These are phyloP conservation scores for Druon quercuslanigerum DNA, from an alignment of 1,140 invertebrate species.

Conservation along the genomic window DNA sequence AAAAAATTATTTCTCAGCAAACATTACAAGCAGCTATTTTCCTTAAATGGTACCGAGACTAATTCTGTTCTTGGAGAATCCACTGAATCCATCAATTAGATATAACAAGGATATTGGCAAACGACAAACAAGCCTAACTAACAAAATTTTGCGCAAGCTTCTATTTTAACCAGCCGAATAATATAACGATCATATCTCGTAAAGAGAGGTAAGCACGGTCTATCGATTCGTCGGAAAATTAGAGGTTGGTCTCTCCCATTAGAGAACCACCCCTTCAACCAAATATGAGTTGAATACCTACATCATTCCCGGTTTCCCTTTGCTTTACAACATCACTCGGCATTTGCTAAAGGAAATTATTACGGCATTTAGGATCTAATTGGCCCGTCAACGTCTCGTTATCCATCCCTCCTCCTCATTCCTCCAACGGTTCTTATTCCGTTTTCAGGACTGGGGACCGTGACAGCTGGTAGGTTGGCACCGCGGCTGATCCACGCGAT, in stretches of 20 bases:
- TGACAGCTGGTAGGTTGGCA: slow-evolving; percentile 53
- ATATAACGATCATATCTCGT: slow-evolving; percentile 14
- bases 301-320: slow-evolving; percentile 35
- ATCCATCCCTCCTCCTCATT: slow-evolving; percentile 44
- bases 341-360: slow-evolving; percentile 51
- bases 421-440: slow-evolving; percentile 49
- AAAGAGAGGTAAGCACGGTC: slow-evolving; percentile 24
- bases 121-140: background rate
- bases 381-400: slow-evolving; percentile 63
- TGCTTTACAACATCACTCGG: slow-evolving; percentile 42
- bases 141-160: background rate
- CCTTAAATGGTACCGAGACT: too few relatives aligned
- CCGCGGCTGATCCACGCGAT: slow-evolving; percentile 46
- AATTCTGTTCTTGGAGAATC: background rate
- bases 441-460: slow-evolving; percentile 49
- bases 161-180: background rate
- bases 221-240: slow-evolving; percentile 33
- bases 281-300: slow-evolving; percentile 12
- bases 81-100: background rate
- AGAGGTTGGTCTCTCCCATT: slow-evolving; percentile 34
- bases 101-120: background rate
- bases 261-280: slow-evolving; percentile 25
- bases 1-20: too few relatives aligned
- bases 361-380: slow-evolving; percentile 61
- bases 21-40: too few relatives aligned